Evolutionary conservation across 1,140 invertebrate genomes (phyloP), one percentile per base, ranked within the genome.

Genomic region (Sycobia sp.): DNA sequence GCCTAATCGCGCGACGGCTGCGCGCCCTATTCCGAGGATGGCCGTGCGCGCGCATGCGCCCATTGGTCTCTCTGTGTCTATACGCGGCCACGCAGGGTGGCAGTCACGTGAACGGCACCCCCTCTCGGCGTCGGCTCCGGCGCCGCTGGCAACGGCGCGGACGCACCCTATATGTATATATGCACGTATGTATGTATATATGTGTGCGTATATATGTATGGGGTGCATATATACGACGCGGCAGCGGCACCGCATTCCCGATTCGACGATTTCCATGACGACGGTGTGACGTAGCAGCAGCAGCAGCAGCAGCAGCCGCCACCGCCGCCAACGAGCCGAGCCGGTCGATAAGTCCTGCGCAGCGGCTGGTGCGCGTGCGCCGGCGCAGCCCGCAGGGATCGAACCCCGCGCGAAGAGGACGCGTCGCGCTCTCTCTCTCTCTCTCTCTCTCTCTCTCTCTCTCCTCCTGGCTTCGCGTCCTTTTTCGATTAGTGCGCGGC

Each of bases 201-300:
- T 41, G 32, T 11, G n/a, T n/a, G n/a, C n/a, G n/a, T n/a, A n/a
- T n/a, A n/a, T n/a, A n/a, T n/a, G n/a, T n/a, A n/a, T 7, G 29
- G 14, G 49, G 29, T 18, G 27, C 5, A 22, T 50, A 34, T 50
- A 16, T 20, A 34, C 47, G 27, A 16, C 29, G 47, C 43, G 39
- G 25, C 27, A 20, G 13, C 43, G 34, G 55, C 29, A 34, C n/a
- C 44, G 44, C 49, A 51, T 51, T 53, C 38, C 34, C 50, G 50
- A 44, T 51, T 53, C 58, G 49, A 44, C 58, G 58, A 62, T 62
- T 62, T 62, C 59, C 59, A 62, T 62, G 50, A 54, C 50, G 59
- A 62, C 59, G 59, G 59, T 38, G 50, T 62, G 59, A 62, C 59
- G 59, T 62, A 62, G 43, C 29, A 36, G 29, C 18, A 49, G 23